Conservation (phyloP, 2,113 vertebrate species). For the Paracanthobrama guichenoti region DNA sequence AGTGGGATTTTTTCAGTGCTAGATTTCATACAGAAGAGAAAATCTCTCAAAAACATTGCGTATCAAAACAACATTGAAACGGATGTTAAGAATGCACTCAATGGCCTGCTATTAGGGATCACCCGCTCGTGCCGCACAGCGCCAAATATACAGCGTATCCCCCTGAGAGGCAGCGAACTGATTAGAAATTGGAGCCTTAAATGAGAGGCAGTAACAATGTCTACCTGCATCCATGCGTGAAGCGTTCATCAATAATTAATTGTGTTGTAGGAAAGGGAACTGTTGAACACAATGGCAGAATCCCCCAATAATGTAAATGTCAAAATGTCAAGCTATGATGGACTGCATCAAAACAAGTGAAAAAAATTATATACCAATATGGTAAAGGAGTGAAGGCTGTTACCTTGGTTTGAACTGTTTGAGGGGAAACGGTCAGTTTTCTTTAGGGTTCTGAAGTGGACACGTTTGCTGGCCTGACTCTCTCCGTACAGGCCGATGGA, state of each 20-base stretch:
- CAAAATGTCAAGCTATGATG: constrained; percentile 1
- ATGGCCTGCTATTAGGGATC: not conserved
- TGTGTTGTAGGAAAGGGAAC: constrained; percentile 54
- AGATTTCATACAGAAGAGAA: not conserved
- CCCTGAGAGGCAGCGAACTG: constrained; percentile 53
- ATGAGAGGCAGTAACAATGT: constrained; percentile 33
- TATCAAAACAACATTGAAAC: not conserved
- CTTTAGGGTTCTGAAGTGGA: constrained; percentile 93
- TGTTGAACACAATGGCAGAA: not conserved
- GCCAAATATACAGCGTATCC: constrained; percentile 49
- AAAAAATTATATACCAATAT: not conserved
- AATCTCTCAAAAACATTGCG: not conserved
- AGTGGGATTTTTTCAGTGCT: not conserved
- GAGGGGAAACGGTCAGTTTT: constrained; percentile 89
- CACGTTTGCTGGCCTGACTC: constrained; percentile 89
- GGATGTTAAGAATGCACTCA: constrained; percentile 13
- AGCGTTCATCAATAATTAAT: constrained; percentile 63
- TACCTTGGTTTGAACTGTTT: constrained; percentile 96
- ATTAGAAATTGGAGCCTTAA: constrained; percentile 53
- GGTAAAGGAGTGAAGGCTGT: not conserved
- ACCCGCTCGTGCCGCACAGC: constrained; percentile 21
- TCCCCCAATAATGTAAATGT: not conserved
- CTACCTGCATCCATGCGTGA: constrained; percentile 46
- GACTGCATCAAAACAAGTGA: not conserved
- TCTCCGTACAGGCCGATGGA: constrained; percentile 92